Percentiles rank a stretch among this genome's conserved stretches.
phyloP scores from a whole-genome alignment of 2,888 invertebrate species.

The Lutraria lutraria region DNA sequence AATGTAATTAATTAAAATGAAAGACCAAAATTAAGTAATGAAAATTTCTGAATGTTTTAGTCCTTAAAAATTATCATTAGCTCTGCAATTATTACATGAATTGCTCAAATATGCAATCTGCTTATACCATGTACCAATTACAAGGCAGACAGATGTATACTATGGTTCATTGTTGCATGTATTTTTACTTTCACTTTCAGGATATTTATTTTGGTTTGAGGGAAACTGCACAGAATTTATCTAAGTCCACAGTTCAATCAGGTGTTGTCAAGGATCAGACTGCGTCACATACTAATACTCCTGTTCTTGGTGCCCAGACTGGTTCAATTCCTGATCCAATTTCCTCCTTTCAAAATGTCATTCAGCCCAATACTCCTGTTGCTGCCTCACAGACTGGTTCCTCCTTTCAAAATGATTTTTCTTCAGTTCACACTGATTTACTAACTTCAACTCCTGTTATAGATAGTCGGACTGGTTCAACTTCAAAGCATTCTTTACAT shows the following conservation, averaged over 20 bases:
- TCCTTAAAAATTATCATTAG: too few relatives aligned
- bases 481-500: too few relatives aligned
- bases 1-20: too few relatives aligned
- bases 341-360: background rate
- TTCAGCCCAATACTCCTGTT: background rate
- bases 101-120: too few relatives aligned
- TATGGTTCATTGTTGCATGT: too few relatives aligned
- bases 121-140: too few relatives aligned
- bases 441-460: background rate
- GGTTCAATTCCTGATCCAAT: background rate
- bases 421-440: background rate
- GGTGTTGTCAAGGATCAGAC: background rate
- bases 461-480: too few relatives aligned
- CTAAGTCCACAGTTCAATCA: background rate
- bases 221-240: background rate
- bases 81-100: too few relatives aligned
- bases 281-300: background rate
- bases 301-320: background rate
- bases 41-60: too few relatives aligned
- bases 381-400: background rate
- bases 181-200: conserved; percentile 6
- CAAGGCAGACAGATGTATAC: too few relatives aligned
- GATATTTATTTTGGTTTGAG: background rate
- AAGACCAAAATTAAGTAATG: too few relatives aligned
- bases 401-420: background rate